Base-by-base conservation (phyloP, 1,140 invertebrate species). In the Euglossa dilemma region DNA sequence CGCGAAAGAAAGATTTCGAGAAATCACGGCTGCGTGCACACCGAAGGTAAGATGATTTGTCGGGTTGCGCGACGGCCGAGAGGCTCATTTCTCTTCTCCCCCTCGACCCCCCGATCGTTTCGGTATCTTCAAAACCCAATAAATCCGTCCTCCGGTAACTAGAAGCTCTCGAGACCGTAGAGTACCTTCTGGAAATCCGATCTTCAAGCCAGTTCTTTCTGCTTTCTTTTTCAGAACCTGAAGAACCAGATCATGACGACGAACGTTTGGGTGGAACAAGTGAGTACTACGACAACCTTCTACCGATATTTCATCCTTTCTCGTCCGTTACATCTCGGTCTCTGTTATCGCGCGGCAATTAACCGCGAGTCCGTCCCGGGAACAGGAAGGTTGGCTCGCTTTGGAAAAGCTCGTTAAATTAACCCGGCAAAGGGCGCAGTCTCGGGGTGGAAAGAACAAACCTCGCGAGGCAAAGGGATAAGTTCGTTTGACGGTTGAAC, bases 171-270 rank as follows among this genome's bases (percentile, higher is more conserved):
- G 47, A 79, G 57, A 71, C 50, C 52, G 54, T 23, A 50, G 56
- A 85, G 73, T 28, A 25, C 43, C 57, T 82, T 75, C 61, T 72
- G 45, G 59, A 87, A 59, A 85, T 64, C 57, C 61, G 75, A 80
- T 79, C 52, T 18, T 88, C 66, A 87, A 59, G 43, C n/a, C 9
- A 28, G n/a, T 25, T 83, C 20, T 86, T n/a, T 88, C 89, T 93
- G 92, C 95, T 95, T 93, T 95, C 95, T 94, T 92, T 93, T 98
- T 89, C 97, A 98, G 97, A 98, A 98, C 95, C 95, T 98, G 94
- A 98, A 98, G 94, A 98, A 98, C 95, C 98, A 99, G 96, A 98
- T 99, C 91, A 99, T 99, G 98, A 99, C 98, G 91, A 98, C 98
- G 91, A 99, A 99, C 95, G 97, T 99, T 85, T 99, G 98, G 98